A percentile compares a stretch with the other conserved stretches of the same genome.
phyloP scores from a whole-genome alignment of 2,888 invertebrate genomes.

The Thymelicus sylvestris region DNA sequence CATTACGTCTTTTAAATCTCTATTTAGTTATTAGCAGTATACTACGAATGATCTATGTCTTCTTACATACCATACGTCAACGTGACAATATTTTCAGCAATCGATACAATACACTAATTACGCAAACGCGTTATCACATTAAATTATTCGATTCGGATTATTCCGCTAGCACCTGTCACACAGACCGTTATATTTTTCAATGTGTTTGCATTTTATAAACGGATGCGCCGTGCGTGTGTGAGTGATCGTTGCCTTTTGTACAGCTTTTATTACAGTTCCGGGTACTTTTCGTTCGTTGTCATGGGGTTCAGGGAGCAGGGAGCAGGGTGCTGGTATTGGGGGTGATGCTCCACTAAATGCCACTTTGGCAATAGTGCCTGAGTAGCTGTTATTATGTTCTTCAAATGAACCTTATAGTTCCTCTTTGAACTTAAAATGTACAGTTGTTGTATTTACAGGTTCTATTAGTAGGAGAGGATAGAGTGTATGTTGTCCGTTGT shows the following conservation, averaged over 20 bases:
- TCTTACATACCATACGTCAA: too few species aligned
- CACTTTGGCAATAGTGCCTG: slow-evolving; percentile 27
- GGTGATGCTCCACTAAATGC: slow-evolving; percentile 33
- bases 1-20: too few species aligned
- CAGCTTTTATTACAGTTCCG: slow-evolving; percentile 64
- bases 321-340: not conserved
- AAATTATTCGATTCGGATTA: too few species aligned
- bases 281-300: slow-evolving; percentile 58
- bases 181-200: slow-evolving; percentile 50
- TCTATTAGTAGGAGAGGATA: too few species aligned
- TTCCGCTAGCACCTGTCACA: slow-evolving; percentile 18
- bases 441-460: not conserved
- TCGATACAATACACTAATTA: too few species aligned
- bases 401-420: slow-evolving; percentile 8
- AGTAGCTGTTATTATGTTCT: slow-evolving; percentile 34
- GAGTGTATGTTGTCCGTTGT: too few species aligned
- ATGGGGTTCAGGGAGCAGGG: not conserved
- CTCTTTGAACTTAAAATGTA: slow-evolving; percentile 16
- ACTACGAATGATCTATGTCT: too few species aligned
- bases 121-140: too few species aligned
- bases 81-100: too few species aligned
- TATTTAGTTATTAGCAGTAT: too few species aligned
- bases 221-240: slow-evolving; percentile 53
- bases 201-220: slow-evolving; percentile 46
- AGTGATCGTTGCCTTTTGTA: slow-evolving; percentile 54